A percentile compares a stretch with the other conserved stretches of the same genome.
Evolutionary conservation across 1,140 invertebrate species (phyloP).

Genomic region (Drosophila pachea): DNA sequence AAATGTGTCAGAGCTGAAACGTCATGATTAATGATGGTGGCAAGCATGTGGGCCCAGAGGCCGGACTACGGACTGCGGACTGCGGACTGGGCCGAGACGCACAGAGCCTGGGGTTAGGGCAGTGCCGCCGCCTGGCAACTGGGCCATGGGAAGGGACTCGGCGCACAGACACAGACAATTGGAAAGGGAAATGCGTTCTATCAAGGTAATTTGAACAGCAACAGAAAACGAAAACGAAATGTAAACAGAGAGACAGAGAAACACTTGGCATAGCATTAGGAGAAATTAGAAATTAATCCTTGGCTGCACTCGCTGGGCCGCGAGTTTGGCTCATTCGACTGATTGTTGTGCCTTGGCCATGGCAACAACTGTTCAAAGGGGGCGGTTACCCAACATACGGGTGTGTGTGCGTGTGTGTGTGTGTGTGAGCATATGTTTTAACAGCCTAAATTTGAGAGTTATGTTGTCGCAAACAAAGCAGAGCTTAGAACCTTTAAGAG

Average conservation of each 20-base stretch:
- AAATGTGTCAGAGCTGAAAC: slow-evolving; percentile 77
- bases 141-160: slow-evolving; percentile 50
- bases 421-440: slow-evolving; percentile 14
- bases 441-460: background rate
- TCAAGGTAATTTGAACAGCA: slow-evolving; percentile 53
- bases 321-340: background rate
- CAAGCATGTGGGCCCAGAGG: slow-evolving; percentile 71
- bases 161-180: slow-evolving; percentile 29
- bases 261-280: slow-evolving; percentile 47
- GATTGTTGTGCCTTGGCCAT: slow-evolving; percentile 40
- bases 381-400: slow-evolving; percentile 19
- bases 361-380: slow-evolving; percentile 31
- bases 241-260: slow-evolving; percentile 43
- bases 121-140: slow-evolving; percentile 38
- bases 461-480: background rate
- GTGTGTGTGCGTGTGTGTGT: slow-evolving; percentile 6
- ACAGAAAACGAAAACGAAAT: slow-evolving; percentile 35
- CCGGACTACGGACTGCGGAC: slow-evolving; percentile 28
- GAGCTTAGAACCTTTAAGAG: background rate
- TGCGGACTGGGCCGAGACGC: slow-evolving; percentile 28
- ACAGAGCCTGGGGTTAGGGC: slow-evolving; percentile 45
- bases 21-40: slow-evolving; percentile 75
- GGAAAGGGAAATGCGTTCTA: slow-evolving; percentile 26
- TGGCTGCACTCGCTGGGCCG: slow-evolving; percentile 20
- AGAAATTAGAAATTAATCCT: slow-evolving; percentile 55